These are phyloP conservation scores for Cuculus canorus DNA, from an alignment of 2,797 vertebrate species.

Conservation along the genomic window DNA sequence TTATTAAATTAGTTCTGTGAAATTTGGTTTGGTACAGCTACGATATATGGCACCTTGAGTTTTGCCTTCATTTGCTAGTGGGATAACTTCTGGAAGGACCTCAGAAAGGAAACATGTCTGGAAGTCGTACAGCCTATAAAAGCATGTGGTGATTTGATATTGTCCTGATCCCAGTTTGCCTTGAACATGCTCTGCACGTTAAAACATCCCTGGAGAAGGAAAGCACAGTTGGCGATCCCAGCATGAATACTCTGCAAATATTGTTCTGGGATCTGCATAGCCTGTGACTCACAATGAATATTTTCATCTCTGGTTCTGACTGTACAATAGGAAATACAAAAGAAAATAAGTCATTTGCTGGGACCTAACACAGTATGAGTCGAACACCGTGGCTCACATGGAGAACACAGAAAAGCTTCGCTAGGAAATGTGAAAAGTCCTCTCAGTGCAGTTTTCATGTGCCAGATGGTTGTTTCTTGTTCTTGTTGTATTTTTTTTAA, in stretches of 20 bases:
- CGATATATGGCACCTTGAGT: background rate
- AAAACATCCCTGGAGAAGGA: conserved; percentile 45
- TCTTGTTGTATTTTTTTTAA: background rate
- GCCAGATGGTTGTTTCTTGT: conserved; percentile 38
- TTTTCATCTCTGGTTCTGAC: conserved; percentile 34
- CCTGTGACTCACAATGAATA: conserved; percentile 31
- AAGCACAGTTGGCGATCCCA: conserved; percentile 47
- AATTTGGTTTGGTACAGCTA: background rate
- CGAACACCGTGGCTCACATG: background rate
- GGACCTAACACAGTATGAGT: background rate
- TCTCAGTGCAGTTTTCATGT: conserved; percentile 4
- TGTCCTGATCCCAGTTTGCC: conserved; percentile 8
- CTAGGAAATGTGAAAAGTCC: background rate
- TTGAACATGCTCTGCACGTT: conserved; percentile 5
- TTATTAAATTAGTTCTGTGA: background rate
- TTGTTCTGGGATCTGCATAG: conserved; percentile 47
- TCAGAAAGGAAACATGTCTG: conserved; percentile 11
- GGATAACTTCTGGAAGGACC: background rate
- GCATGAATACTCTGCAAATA: conserved; percentile 43
- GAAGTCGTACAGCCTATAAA: background rate
- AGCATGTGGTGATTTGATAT: conserved; percentile 23
- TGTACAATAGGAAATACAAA: conserved; percentile 37
- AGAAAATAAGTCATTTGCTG: conserved; percentile 20
- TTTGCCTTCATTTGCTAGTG: background rate
- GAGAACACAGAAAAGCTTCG: background rate